These are phyloP conservation scores for Xylocopa sonorina DNA, from an alignment of 1,140 invertebrate genomes.

Conservation along the genomic window DNA sequence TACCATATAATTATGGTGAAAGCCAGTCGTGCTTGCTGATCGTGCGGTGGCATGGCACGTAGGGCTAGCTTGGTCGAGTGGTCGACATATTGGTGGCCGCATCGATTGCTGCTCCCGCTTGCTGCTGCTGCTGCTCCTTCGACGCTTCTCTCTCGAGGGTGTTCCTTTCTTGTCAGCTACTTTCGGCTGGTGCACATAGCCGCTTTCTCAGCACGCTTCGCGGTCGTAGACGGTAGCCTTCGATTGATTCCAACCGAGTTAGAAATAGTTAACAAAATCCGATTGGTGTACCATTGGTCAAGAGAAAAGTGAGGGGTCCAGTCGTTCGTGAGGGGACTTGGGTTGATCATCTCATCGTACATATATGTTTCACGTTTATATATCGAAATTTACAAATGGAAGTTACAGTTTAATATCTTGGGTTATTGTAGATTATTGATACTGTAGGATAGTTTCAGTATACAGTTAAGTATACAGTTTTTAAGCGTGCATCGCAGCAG, in stretches of 20 bases:
- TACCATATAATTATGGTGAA: slow-evolving; percentile 76
- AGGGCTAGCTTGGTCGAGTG: slow-evolving; percentile 33
- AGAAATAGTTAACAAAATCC: slow-evolving; percentile 33
- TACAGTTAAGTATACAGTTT: no score
- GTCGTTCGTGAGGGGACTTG: background rate
- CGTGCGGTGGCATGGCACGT: slow-evolving; percentile 16
- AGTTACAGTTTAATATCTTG: no score
- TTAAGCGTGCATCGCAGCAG: no score
- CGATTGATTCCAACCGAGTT: slow-evolving; percentile 48
- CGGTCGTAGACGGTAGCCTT: background rate
- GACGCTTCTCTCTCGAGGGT: slow-evolving; percentile 1
- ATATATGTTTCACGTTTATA: background rate
- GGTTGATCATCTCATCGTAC: background rate
- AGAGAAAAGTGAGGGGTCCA: background rate
- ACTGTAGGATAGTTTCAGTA: no score
- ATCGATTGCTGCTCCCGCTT: slow-evolving; percentile 24
- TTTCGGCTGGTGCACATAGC: slow-evolving; percentile 1
- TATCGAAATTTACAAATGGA: no score
- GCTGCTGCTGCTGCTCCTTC: slow-evolving; percentile 13
- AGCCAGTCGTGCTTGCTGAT: slow-evolving; percentile 64
- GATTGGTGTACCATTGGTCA: slow-evolving; percentile 35
- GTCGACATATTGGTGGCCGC: slow-evolving; percentile 31
- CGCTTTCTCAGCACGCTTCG: slow-evolving; percentile 1
- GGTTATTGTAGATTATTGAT: no score
- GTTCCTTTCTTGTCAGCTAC: slow-evolving; percentile 34